These are phyloP conservation scores for Hippocampus mohnikei DNA, from an alignment of 2,113 vertebrate genomes.

Conservation along the genomic window DNA sequence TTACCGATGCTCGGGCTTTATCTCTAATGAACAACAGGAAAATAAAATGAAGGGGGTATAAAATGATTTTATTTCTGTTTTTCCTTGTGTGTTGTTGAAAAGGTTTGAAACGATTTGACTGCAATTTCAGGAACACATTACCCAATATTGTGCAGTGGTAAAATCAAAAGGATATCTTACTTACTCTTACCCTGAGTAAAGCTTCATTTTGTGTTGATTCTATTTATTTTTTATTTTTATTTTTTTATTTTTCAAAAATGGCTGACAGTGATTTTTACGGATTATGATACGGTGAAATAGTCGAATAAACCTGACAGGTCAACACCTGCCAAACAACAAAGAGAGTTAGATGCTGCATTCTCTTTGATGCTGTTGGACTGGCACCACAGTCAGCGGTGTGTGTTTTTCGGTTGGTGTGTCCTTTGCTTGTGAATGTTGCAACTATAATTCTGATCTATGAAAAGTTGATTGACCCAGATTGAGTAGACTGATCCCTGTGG, in stretches of 20 bases:
- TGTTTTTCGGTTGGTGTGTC: conserved; percentile 1
- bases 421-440: conserved; percentile 17
- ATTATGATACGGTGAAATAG: conserved; percentile 49
- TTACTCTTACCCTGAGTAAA: conserved; percentile 20
- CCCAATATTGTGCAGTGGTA: neutral
- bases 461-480: conserved; percentile 22
- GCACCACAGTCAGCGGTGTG: conserved; percentile 31
- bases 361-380: conserved; percentile 56
- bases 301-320: conserved; percentile 45
- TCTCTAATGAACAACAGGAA: neutral
- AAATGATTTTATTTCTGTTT: neutral
- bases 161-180: too few relatives aligned
- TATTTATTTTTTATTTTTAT: conserved; percentile 39
- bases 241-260: conserved; percentile 22
- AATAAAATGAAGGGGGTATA: neutral
- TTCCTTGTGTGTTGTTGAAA: neutral
- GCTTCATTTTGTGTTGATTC: conserved; percentile 35
- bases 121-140: neutral
- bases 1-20: too few relatives aligned
- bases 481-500: neutral
- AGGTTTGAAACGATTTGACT: neutral
- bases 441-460: conserved; percentile 23
- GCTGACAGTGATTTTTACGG: conserved; percentile 58
- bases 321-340: conserved; percentile 32
- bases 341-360: conserved; percentile 25